Conservation (phyloP, 1,140 invertebrate species). For the Rhopalosiphum padi region DNA sequence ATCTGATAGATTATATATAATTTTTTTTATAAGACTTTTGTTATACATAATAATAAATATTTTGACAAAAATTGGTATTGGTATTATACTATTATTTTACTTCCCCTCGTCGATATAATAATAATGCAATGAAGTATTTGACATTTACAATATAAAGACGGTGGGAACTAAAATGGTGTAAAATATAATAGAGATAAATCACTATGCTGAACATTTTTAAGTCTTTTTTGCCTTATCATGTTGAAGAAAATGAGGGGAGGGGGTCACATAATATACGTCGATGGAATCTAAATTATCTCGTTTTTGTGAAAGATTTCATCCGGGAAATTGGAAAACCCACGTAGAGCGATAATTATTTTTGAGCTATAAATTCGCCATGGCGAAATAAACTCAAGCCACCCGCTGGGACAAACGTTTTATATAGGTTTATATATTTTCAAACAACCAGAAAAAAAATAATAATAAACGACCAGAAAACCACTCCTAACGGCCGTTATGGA, state of each 20-base stretch:
- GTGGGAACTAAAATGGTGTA: not conserved
- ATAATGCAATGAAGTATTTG: not conserved
- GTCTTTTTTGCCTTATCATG: constrained; percentile 31
- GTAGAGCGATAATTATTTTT: constrained; percentile 54
- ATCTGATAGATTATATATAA: not conserved
- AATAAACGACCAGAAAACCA: constrained; percentile 52
- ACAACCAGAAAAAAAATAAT: constrained; percentile 42
- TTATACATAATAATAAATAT: not conserved
- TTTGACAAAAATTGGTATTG: not conserved
- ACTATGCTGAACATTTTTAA: constrained; percentile 16
- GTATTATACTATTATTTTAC: not conserved
- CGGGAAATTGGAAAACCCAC: constrained; percentile 55
- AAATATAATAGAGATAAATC: constrained; percentile 39
- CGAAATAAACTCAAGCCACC: constrained; percentile 42
- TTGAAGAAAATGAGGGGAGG: not conserved
- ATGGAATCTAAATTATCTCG: constrained; percentile 40
- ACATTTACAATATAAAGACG: not conserved
- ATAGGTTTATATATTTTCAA: constrained; percentile 17
- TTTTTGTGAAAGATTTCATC: constrained; percentile 57
- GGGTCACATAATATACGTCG: constrained; percentile 38
- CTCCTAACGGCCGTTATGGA: constrained; percentile 49
- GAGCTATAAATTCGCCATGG: constrained; percentile 43
- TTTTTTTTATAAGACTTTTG: not conserved
- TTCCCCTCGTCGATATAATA: not conserved
- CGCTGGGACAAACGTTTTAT: constrained; percentile 38